Conservation (phyloP, 2,888 invertebrate genomes). For the Punctoribates punctum region DNA sequence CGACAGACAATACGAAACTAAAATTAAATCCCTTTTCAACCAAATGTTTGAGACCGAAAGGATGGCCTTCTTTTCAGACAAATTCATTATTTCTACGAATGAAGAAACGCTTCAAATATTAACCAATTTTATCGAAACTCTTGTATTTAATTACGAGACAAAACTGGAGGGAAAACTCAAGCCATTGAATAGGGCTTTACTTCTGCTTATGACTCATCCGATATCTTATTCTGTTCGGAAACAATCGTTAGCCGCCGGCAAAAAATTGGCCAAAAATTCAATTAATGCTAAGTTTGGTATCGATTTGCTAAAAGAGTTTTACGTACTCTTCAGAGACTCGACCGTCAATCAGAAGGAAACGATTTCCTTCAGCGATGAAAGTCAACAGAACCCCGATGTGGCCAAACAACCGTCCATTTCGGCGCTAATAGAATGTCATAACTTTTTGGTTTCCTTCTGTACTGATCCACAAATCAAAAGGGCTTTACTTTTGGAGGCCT, state of each 20-base stretch:
- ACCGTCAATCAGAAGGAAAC: not conserved
- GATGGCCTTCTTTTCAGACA: slow-evolving; percentile 75
- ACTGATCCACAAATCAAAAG: not conserved
- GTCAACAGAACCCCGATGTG: not conserved
- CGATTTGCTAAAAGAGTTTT: slow-evolving; percentile 37
- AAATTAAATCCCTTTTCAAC: slow-evolving; percentile 64
- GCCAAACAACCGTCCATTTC: slow-evolving; percentile 20
- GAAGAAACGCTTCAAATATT: slow-evolving; percentile 59
- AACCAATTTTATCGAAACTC: slow-evolving; percentile 36
- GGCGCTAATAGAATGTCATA: slow-evolving; percentile 29
- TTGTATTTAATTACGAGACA: slow-evolving; percentile 34
- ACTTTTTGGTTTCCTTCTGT: not conserved
- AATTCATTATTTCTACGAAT: slow-evolving; percentile 67
- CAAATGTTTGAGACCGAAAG: slow-evolving; percentile 70
- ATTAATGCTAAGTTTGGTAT: slow-evolving; percentile 26
- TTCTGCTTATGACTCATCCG: slow-evolving; percentile 38
- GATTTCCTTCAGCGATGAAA: not conserved
- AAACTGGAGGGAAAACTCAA: slow-evolving; percentile 28
- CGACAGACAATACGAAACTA: slow-evolving; percentile 54
- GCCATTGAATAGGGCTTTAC: slow-evolving; percentile 31
- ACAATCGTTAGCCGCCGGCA: slow-evolving; percentile 34
- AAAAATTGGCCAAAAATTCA: slow-evolving; percentile 22
- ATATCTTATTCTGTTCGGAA: slow-evolving; percentile 34
- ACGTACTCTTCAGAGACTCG: slow-evolving; percentile 23
- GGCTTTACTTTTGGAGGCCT: not conserved